Evolutionary conservation across 2,797 vertebrate species (phyloP), one percentile per base, ranked within the genome.

Genomic region (Leuciscus waleckii): DNA sequence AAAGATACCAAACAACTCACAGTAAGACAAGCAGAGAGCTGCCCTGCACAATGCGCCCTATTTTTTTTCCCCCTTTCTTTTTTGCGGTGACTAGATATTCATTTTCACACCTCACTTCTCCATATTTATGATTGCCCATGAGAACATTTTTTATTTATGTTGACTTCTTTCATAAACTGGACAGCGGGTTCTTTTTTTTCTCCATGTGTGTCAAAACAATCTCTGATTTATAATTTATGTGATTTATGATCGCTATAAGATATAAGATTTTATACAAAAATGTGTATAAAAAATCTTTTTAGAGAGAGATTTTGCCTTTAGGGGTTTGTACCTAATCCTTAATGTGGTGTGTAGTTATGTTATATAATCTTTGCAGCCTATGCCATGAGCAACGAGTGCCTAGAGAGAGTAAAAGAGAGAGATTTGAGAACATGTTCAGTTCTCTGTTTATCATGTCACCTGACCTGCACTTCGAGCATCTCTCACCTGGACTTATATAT

Each of bases 221-320:
- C 93, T 81, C 63, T 94, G 94, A 95, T 95, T 95, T 94, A 95
- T 95, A 94, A 93, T 94, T 94, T 93, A 87, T 88, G 75, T 94
- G 93, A 95, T 95, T 95, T 94, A 95, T 91, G 94, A 93, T 92
- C 88, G 90, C 89, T 89, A 88, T 85, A 84, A 89, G 35, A 35
- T 35, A 35, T 35, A 5, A 35, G 35, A 5, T 35, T 35, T 35
- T 35, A 35, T 35, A 35, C 35, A 35, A 35, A 35, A 35, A 35
- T 71, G 67, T 70, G 67, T 49, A 51, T 65, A 63, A 39, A 46
- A 43, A 58, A 39, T 68, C 0, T 54, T 84, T 84, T 71, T 70
- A 11, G 46, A 78, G 74, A 16, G 21, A 63, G 54, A 17, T 80
- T 81, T 81, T 65, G 51, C 54, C 76, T 71, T 71, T 79, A 39